phyloP scores from a whole-genome alignment of 1,140 invertebrate species.

The Micrasema minimum region DNA sequence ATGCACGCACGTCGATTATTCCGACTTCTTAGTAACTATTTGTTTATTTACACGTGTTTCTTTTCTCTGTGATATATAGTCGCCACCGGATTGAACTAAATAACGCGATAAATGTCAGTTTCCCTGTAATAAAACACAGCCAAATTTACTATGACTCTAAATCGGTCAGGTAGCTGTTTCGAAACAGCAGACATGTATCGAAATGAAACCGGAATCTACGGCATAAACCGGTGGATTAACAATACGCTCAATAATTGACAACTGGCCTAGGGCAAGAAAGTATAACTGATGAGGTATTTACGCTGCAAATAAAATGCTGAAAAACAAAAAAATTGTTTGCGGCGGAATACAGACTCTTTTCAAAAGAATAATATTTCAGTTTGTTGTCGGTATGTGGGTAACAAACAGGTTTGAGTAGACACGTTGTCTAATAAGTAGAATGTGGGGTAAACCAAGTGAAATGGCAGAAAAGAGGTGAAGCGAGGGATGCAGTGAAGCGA shows the following conservation, averaged over 20 bases:
- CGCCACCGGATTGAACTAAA: conserved; percentile 13
- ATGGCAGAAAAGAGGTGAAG: background rate
- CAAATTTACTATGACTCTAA: conserved; percentile 3
- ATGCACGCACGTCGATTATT: too few relatives aligned
- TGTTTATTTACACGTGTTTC: too few relatives aligned
- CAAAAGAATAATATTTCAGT: too few relatives aligned
- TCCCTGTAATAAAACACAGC: conserved; percentile 2
- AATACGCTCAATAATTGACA: background rate
- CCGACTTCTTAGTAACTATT: too few relatives aligned
- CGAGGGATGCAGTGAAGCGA: conserved; percentile 1
- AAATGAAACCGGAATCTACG: conserved; percentile 20
- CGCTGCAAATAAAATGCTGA: too few relatives aligned
- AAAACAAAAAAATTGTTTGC: too few relatives aligned
- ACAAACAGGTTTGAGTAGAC: too few relatives aligned
- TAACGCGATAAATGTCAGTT: conserved; percentile 20
- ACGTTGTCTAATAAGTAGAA: too few relatives aligned
- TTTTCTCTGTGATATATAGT: too few relatives aligned
- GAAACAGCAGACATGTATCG: conserved; percentile 3
- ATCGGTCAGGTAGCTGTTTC: conserved; percentile 13
- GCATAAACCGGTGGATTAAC: conserved; percentile 10
- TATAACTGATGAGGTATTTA: too few relatives aligned
- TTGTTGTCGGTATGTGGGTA: too few relatives aligned
- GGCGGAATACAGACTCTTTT: too few relatives aligned
- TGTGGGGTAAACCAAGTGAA: background rate
- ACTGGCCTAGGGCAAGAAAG: background rate